A percentile compares a stretch with the other conserved stretches of the same genome.
phyloP scores from a whole-genome alignment of 1,140 invertebrate genomes.

The Drosophila subpulchrella region DNA sequence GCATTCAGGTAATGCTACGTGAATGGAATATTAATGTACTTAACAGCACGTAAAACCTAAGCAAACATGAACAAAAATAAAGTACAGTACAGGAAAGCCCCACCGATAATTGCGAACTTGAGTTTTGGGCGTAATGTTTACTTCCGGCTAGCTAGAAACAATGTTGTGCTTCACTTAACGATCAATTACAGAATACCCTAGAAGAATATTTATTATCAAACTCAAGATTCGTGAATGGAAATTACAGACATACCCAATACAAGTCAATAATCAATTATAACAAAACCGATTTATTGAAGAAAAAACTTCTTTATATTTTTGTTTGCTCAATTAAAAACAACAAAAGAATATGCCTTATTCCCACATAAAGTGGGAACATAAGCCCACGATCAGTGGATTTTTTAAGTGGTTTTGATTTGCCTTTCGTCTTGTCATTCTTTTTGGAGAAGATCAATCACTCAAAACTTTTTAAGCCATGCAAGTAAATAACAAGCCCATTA shows the following conservation, averaged over 20 bases:
- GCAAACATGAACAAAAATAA: conserved; percentile 10
- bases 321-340: conserved; percentile 12
- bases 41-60: conserved; percentile 3
- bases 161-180: neutral
- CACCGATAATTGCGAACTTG: conserved; percentile 27
- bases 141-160: conserved; percentile 17
- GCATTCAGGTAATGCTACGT: conserved; percentile 31
- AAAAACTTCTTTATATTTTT: conserved; percentile 3
- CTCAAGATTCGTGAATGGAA: neutral
- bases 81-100: neutral
- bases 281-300: no score
- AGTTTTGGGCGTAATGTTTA: conserved; percentile 18
- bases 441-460: conserved; percentile 26
- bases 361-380: conserved; percentile 11
- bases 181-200: neutral
- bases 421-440: conserved; percentile 2
- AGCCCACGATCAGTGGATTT: conserved; percentile 20
- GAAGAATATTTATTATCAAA: neutral
- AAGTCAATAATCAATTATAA: no score
- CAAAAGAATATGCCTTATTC: conserved; percentile 5
- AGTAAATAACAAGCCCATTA: conserved; percentile 21
- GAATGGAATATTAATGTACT: conserved; percentile 29
- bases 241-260: neutral
- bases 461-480: conserved; percentile 6
- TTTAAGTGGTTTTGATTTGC: conserved; percentile 4